These are phyloP conservation scores for Thunnus albacares DNA, from an alignment of 2,797 vertebrate genomes.

Conservation along the genomic window DNA sequence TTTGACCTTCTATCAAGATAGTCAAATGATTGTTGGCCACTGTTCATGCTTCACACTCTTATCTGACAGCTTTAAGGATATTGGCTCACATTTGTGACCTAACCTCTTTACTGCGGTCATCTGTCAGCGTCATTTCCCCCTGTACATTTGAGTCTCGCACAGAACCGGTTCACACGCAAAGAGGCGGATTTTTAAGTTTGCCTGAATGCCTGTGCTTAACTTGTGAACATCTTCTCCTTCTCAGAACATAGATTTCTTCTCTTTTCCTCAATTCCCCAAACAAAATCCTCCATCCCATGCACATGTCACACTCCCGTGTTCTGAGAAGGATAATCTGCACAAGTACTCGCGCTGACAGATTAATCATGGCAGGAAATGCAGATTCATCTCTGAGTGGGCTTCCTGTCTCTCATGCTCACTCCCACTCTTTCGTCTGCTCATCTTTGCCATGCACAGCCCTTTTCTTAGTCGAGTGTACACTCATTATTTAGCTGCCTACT, in stretches of 20 bases:
- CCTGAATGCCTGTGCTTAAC: constrained; percentile 21
- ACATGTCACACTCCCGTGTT: constrained; percentile 62
- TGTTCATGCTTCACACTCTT: constrained; percentile 40
- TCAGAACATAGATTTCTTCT: constrained; percentile 13
- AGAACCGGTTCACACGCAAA: background rate
- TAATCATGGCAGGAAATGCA: constrained; percentile 71
- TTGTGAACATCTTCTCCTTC: constrained; percentile 23
- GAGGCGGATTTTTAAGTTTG: background rate
- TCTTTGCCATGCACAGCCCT: constrained; percentile 43
- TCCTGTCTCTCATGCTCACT: constrained; percentile 58
- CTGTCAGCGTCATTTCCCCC: constrained; percentile 29
- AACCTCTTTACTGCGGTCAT: constrained; percentile 46
- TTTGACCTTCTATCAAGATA: constrained; percentile 47
- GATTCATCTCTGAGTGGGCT: constrained; percentile 66
- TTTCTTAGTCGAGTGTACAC: constrained; percentile 25
- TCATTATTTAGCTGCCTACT: constrained; percentile 36
- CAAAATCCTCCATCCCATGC: constrained; percentile 63
- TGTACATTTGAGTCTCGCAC: background rate
- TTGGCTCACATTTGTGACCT: constrained; percentile 24
- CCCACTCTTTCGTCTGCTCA: constrained; percentile 41
- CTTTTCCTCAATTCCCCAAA: constrained; percentile 31
- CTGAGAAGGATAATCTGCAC: constrained; percentile 69
- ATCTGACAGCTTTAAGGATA: constrained; percentile 60
- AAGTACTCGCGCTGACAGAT: constrained; percentile 63
- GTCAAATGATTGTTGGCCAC: constrained; percentile 24